Percentiles rank a stretch among this genome's conserved stretches.
These are phyloP conservation scores for Scaptomyza graminum DNA, from an alignment of 1,140 invertebrate genomes.

Conservation along the genomic window DNA sequence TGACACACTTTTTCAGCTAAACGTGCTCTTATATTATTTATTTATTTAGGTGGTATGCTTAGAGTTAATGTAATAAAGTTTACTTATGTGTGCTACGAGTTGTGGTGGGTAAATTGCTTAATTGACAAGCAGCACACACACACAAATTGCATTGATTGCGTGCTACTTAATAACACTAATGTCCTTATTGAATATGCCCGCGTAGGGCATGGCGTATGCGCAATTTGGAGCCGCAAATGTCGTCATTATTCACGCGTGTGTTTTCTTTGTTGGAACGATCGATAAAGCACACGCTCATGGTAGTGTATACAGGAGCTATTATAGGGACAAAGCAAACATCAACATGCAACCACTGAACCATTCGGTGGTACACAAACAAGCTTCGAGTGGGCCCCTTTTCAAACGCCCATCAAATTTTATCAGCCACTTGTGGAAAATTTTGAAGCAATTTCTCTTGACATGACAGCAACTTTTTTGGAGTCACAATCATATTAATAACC, in stretches of 20 bases:
- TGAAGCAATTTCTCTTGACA: conserved; percentile 59
- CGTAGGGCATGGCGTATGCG: conserved; percentile 57
- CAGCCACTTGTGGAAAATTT: conserved; percentile 77
- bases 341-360: conserved; percentile 31
- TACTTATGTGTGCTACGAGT: background rate
- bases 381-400: conserved; percentile 30
- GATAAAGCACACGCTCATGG: conserved; percentile 56
- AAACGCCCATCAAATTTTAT: conserved; percentile 75
- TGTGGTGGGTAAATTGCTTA: conserved; percentile 15
- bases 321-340: conserved; percentile 54
- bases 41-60: conserved; percentile 31
- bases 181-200: conserved; percentile 46
- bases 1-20: conserved; percentile 25
- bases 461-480: conserved; percentile 50
- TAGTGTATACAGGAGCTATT: conserved; percentile 5
- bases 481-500: conserved; percentile 58
- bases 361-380: conserved; percentile 23
- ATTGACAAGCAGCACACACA: conserved; percentile 50
- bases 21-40: conserved; percentile 26
- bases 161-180: conserved; percentile 74
- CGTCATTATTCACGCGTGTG: conserved; percentile 47
- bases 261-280: conserved; percentile 46
- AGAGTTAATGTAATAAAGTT: background rate
- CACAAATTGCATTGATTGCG: conserved; percentile 73
- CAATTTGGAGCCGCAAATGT: conserved; percentile 64